These are phyloP conservation scores for Panonychus citri DNA, from an alignment of 1,140 invertebrate species.

Conservation along the genomic window DNA sequence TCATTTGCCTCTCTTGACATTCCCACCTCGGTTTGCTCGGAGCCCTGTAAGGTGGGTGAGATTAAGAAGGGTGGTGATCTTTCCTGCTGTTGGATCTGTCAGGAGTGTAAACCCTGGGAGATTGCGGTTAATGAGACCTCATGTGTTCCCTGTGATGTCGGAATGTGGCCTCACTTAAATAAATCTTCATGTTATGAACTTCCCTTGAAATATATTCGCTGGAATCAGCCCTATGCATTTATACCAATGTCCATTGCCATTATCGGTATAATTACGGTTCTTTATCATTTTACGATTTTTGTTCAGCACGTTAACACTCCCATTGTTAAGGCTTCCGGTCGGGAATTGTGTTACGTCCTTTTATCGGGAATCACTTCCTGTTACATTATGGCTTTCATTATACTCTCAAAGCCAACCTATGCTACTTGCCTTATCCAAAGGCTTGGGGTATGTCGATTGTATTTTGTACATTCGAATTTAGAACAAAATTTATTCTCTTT, in stretches of 20 bases:
- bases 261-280: constrained; percentile 29
- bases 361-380: constrained; percentile 63
- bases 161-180: constrained; percentile 25
- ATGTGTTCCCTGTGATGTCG: constrained; percentile 31
- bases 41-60: constrained; percentile 40
- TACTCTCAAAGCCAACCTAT: constrained; percentile 37
- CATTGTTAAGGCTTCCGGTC: constrained; percentile 63
- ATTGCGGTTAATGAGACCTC: constrained; percentile 32
- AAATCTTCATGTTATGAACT: constrained; percentile 23
- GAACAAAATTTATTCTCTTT: background rate
- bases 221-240: constrained; percentile 30
- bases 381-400: constrained; percentile 60
- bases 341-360: constrained; percentile 66
- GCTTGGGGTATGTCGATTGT: constrained; percentile 28
- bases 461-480: background rate
- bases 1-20: constrained; percentile 15
- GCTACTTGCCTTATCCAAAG: constrained; percentile 24
- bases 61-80: constrained; percentile 32
- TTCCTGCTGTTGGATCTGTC: constrained; percentile 29
- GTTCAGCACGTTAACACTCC: constrained; percentile 55
- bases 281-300: constrained; percentile 27
- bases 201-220: constrained; percentile 31
- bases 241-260: constrained; percentile 29
- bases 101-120: constrained; percentile 31
- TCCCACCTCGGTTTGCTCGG: constrained; percentile 37